These are phyloP conservation scores for Bubo scandiacus DNA, from an alignment of 2,113 vertebrate genomes.

Conservation along the genomic window DNA sequence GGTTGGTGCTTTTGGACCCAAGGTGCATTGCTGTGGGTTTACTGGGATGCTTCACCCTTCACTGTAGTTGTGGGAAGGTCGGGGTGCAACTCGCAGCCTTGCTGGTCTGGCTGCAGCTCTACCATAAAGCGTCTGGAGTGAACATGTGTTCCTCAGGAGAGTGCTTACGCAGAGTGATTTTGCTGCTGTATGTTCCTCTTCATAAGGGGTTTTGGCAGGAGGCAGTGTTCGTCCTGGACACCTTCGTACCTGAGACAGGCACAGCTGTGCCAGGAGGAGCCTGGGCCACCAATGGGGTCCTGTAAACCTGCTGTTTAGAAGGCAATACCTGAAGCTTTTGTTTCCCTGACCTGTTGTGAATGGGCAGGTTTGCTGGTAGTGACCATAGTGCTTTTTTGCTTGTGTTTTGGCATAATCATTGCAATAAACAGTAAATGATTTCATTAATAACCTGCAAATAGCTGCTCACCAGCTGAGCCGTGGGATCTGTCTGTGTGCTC, in stretches of 20 bases:
- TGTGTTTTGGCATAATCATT: neutral
- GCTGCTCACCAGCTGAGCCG: neutral
- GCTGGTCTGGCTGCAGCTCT: neutral
- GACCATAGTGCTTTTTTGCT: neutral
- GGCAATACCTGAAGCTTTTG: neutral
- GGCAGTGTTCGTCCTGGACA: neutral
- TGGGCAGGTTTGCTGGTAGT: neutral
- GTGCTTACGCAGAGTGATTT: neutral
- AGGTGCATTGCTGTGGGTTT: neutral
- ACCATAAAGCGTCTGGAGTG: neutral
- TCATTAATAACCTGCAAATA: slow-evolving; percentile 15
- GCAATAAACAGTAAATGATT: neutral
- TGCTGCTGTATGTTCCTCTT: neutral
- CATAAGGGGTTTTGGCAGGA: neutral
- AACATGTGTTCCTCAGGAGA: fast-evolving
- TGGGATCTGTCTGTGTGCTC: neutral
- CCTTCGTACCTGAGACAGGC: fast-evolving
- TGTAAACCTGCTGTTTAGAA: neutral
- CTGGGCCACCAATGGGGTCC: fast-evolving
- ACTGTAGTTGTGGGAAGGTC: neutral
- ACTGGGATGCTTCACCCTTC: fast-evolving
- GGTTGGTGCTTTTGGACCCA: neutral
- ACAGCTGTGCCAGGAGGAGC: neutral
- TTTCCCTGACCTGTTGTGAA: neutral
- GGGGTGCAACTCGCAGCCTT: neutral